phyloP scores from a whole-genome alignment of 2,113 vertebrate genomes.

The Ophthalmolycus amberensis region DNA sequence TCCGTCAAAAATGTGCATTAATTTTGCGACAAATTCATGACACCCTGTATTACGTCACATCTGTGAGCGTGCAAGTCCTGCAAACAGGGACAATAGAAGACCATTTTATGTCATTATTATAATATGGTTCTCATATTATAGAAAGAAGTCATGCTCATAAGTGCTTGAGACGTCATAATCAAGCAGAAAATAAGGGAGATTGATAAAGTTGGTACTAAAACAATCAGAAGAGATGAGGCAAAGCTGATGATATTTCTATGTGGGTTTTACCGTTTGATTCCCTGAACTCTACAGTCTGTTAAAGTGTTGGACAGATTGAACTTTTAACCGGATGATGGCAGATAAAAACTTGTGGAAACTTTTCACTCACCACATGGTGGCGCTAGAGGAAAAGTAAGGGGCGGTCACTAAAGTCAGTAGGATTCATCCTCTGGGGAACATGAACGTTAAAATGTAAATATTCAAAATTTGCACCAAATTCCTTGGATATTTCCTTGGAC shows the following conservation, averaged over 20 bases:
- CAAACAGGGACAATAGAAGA: neutral
- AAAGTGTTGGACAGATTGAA: neutral
- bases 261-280: neutral
- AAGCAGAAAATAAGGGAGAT: constrained; percentile 8
- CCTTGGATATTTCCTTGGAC: neutral
- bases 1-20: no score
- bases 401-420: neutral
- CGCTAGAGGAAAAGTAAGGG: neutral
- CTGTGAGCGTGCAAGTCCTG: neutral
- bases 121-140: neutral
- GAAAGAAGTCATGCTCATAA: neutral
- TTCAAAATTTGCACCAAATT: neutral
- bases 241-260: neutral
- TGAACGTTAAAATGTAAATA: neutral
- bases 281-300: neutral
- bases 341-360: neutral
- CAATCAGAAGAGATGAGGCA: neutral
- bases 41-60: neutral
- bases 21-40: no score
- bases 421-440: neutral
- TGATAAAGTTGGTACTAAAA: neutral
- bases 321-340: neutral
- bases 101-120: constrained; percentile 10
- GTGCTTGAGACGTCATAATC: neutral
- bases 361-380: neutral